These are phyloP conservation scores for Boloria selene DNA, from an alignment of 2,888 invertebrate species.

Conservation along the genomic window DNA sequence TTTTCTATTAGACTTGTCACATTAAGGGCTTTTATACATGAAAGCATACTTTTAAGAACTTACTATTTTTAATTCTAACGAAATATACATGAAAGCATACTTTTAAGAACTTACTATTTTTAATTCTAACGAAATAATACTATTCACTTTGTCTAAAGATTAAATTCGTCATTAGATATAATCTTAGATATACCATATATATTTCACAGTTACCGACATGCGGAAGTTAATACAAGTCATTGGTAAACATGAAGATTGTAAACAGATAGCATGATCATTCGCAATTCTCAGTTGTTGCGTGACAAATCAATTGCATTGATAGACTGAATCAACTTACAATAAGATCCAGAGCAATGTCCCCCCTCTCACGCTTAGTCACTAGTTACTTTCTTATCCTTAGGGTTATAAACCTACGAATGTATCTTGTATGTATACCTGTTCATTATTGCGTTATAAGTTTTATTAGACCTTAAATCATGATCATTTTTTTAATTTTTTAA, in stretches of 20 bases:
- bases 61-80: too few species aligned
- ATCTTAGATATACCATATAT: neutral
- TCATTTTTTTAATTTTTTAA: too few species aligned
- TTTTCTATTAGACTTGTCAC: too few species aligned
- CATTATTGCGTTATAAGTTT: too few species aligned
- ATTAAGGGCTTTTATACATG: too few species aligned
- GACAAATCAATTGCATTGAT: slow-evolving; percentile 37
- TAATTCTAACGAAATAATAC: neutral
- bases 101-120: too few species aligned
- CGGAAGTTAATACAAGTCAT: slow-evolving; percentile 14
- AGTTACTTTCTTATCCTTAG: slow-evolving; percentile 24
- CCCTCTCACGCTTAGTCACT: slow-evolving; percentile 30
- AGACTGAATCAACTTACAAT: slow-evolving; percentile 25
- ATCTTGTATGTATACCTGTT: neutral
- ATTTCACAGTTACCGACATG: neutral
- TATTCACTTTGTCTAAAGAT: neutral
- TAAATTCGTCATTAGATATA: neutral
- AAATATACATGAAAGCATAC: too few species aligned
- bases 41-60: too few species aligned
- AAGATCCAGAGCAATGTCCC: slow-evolving; percentile 30
- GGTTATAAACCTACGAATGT: neutral
- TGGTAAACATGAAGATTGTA: slow-evolving; percentile 7
- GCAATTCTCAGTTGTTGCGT: slow-evolving; percentile 29
- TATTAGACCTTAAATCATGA: too few species aligned
- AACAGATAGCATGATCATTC: slow-evolving; percentile 23